Evolutionary conservation across 2,888 invertebrate species (phyloP).

Genomic region (Melanostoma mellinum): DNA sequence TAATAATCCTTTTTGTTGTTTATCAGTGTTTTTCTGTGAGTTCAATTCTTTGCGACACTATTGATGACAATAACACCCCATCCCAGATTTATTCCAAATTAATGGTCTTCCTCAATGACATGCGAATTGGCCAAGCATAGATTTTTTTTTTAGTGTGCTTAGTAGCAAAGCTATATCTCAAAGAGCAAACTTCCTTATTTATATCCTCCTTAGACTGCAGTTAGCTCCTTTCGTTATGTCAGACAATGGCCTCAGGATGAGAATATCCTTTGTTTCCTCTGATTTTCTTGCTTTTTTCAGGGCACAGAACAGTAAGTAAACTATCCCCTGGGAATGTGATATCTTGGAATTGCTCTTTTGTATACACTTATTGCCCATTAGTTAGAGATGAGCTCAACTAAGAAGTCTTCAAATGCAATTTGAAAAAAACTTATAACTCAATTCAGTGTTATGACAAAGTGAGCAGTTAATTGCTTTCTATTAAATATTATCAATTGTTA

Average conservation of each 20-base stretch:
- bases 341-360: slow-evolving; percentile 43
- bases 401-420: slow-evolving; percentile 6
- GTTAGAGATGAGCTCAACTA: slow-evolving; percentile 2
- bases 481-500: neutral
- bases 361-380: slow-evolving; percentile 17
- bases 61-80: no score
- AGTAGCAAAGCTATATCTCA: no score
- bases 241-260: slow-evolving; percentile 43
- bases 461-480: slow-evolving; percentile 23
- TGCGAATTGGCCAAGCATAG: slow-evolving; percentile 5
- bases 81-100: neutral
- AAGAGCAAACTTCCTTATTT: slow-evolving; percentile 15
- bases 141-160: neutral
- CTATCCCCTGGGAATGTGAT: slow-evolving; percentile 39
- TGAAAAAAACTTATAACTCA: neutral
- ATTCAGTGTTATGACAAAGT: slow-evolving; percentile 18
- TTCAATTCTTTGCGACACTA: no score
- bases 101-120: slow-evolving; percentile 44
- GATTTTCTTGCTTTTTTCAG: slow-evolving; percentile 8
- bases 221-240: slow-evolving; percentile 34
- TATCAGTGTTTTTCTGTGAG: no score
- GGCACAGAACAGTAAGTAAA: neutral
- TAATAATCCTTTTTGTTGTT: neutral
- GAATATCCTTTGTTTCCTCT: slow-evolving; percentile 20
- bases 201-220: slow-evolving; percentile 29